Evolutionary conservation across 2,888 invertebrate genomes (phyloP).

Genomic region (Megaustenia siamemsis): DNA sequence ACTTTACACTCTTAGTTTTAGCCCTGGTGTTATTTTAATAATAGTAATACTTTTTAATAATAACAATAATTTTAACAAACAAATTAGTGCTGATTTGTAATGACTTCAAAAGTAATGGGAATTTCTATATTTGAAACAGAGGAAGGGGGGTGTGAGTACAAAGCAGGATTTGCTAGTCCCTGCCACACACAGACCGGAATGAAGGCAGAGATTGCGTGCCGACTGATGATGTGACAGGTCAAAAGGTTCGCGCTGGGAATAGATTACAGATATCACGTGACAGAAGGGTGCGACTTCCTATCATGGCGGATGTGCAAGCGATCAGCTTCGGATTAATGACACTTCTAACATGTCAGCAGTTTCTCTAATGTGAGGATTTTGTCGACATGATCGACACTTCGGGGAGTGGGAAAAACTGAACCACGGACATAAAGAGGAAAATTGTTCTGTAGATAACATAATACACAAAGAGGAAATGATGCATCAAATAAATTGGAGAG

Average conservation of each 20-base stretch:
- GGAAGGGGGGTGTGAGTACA: too few relatives aligned
- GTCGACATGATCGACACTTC: not conserved
- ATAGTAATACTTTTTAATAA: too few relatives aligned
- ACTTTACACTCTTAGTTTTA: too few relatives aligned
- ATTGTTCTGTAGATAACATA: not conserved
- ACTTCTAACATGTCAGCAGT: not conserved
- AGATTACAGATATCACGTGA: slow-evolving; percentile 16
- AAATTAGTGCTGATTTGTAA: too few relatives aligned
- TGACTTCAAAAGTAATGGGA: too few relatives aligned
- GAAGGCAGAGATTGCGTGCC: not conserved
- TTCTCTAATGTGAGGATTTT: not conserved
- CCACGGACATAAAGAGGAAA: not conserved
- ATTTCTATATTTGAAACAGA: too few relatives aligned
- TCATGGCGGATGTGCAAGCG: slow-evolving; percentile 10
- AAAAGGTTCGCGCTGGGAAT: not conserved
- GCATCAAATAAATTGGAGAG: not conserved
- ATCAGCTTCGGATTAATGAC: not conserved
- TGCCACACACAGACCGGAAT: not conserved
- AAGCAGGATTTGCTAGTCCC: too few relatives aligned
- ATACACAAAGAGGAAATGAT: not conserved
- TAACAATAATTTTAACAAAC: too few relatives aligned
- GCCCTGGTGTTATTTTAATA: too few relatives aligned
- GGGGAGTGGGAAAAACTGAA: not conserved
- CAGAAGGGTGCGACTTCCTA: slow-evolving; percentile 15
- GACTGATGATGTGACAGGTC: not conserved